Percentiles rank a stretch among this genome's conserved stretches.
Evolutionary conservation across 2,113 vertebrate genomes (phyloP).

Genomic region (Dromaius novaehollandiae): DNA sequence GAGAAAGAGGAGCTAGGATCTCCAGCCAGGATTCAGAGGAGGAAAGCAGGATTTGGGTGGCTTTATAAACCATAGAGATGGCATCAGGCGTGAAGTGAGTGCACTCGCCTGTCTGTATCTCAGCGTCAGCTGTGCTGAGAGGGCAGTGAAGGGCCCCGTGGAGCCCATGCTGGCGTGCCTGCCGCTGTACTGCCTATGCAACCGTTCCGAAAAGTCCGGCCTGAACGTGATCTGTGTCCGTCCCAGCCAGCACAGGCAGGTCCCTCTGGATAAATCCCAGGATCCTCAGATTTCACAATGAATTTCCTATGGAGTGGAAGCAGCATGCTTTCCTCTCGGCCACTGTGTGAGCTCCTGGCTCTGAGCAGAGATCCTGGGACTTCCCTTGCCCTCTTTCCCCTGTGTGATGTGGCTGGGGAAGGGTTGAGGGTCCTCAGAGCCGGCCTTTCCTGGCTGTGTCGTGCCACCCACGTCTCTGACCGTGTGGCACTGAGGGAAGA

Average conservation of each 20-base stretch:
- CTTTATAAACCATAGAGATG: no score
- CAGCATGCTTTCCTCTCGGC: rapidly evolving
- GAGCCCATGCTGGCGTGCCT: no score
- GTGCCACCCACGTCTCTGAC: background rate
- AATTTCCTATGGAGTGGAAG: background rate
- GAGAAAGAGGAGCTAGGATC: background rate
- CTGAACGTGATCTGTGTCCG: background rate
- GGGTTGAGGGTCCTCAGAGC: background rate
- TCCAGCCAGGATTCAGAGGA: no score
- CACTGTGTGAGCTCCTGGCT: background rate
- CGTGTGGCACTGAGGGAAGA: background rate
- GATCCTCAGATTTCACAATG: background rate
- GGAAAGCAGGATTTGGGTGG: no score
- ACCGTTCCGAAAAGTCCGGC: no score
- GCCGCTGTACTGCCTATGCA: no score
- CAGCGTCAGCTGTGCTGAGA: no score
- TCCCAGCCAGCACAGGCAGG: no score
- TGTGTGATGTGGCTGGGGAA: background rate
- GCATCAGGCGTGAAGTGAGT: no score
- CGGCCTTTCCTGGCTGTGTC: background rate
- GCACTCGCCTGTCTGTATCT: no score
- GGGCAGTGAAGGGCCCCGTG: no score
- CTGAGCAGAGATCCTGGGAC: background rate
- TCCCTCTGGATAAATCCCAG: background rate
- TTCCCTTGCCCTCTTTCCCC: background rate